Base-by-base conservation (phyloP, 2,113 vertebrate genomes). In the Sylvia atricapilla region DNA sequence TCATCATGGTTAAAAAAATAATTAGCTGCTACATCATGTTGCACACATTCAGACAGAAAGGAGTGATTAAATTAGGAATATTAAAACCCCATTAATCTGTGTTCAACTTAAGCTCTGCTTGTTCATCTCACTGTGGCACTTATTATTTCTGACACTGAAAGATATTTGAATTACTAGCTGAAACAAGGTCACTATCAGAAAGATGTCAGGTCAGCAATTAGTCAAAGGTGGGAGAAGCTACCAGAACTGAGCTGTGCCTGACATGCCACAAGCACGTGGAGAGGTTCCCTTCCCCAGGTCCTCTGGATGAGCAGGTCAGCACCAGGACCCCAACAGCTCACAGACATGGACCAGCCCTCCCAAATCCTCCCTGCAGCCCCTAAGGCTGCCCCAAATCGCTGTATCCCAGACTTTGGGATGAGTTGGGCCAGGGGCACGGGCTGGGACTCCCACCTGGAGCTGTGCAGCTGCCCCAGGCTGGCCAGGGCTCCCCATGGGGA, bases 61-160 rank as follows among this genome's bases (percentile, higher is more conserved):
- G 96, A 98, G 98, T 98, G 98, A 99, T 99, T 98, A 98, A 99
- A 99, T 99, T 98, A 98, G 97, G 97, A 97, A 98, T 98, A 98
- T 99, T 98, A 99, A 98, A 99, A 98, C 97, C 98, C 98, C 98
- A 98, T 99, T 99, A 99, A 98, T 99, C 98, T 98, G 98, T 96
- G 80, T 98, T 98, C 98, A 97, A 97, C 98, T 98, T 97, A 96
- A 97, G 95, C 98, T 98, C 96, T 97, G 98, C 98, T 98, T 98
- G 97, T 97, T 98, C 97, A 96, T 97, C 97, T 97, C 94, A 20
- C 75, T 85, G 95, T 95, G 95, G 95, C 37, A 81, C 97, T 98
- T 97, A 98, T 98, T 98, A 98, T 96, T 97, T 97, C 97, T 97
- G 97, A 98, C 97, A 97, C 96, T 94, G 97, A 97, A 97, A 98